Conservation (phyloP, 2,797 vertebrate species). For the Oceanodroma leucorhoa region DNA sequence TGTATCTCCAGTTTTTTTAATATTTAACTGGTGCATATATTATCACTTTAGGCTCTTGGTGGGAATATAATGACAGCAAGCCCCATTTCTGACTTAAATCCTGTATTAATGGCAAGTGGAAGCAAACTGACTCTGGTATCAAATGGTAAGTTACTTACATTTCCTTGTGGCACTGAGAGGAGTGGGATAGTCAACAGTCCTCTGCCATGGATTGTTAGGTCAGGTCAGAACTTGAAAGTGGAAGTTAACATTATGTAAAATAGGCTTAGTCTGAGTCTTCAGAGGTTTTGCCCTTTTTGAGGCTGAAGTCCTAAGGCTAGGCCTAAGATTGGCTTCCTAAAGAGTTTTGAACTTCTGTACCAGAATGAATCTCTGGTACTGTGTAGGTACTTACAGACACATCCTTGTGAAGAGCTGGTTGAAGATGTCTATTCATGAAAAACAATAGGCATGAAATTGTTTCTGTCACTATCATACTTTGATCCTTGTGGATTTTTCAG, state of each 20-base stretch:
- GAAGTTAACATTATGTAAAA: not conserved
- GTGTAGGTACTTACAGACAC: not conserved
- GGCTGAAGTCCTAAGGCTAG: not conserved
- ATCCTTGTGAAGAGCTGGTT: not conserved
- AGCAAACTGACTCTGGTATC: conserved; percentile 86
- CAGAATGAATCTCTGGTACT: not conserved
- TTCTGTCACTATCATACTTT: not conserved
- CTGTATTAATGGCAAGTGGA: conserved; percentile 89
- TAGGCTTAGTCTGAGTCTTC: not conserved
- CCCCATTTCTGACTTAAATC: conserved; percentile 96
- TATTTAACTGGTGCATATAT: not conserved
- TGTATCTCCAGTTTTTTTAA: not conserved
- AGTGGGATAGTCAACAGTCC: not conserved
- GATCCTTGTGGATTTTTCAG: not conserved
- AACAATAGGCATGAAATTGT: not conserved
- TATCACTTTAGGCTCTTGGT: conserved; percentile 84
- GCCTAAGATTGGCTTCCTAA: not conserved
- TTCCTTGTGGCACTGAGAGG: not conserved
- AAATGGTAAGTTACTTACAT: conserved; percentile 74
- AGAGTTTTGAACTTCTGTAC: not conserved
- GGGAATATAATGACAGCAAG: conserved; percentile 99
- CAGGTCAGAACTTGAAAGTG: not conserved
- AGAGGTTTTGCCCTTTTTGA: not conserved
- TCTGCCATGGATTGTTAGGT: not conserved
- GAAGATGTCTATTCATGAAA: not conserved